These are phyloP conservation scores for Pelvicachromis taeniatus DNA, from an alignment of 2,113 vertebrate genomes.

Conservation along the genomic window DNA sequence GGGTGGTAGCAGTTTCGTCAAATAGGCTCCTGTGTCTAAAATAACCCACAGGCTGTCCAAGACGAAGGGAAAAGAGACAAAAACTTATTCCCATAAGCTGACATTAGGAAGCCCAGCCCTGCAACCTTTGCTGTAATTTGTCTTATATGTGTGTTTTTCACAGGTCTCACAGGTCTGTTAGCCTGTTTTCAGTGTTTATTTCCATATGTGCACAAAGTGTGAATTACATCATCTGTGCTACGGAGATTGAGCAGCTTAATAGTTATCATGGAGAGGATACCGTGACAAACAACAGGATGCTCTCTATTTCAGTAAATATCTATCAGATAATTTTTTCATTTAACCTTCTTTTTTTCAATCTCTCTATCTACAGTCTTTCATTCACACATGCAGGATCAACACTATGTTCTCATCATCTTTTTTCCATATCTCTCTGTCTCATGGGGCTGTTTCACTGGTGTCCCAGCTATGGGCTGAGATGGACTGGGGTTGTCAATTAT, in stretches of 20 bases:
- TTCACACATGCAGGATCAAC: conserved; percentile 33
- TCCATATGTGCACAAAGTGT: neutral
- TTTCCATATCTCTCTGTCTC: conserved; percentile 33
- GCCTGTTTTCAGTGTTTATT: neutral
- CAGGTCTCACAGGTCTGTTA: neutral
- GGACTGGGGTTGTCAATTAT: conserved; percentile 68
- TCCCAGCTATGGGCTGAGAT: conserved; percentile 52
- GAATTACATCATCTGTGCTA: neutral
- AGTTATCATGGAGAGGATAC: conserved; percentile 1
- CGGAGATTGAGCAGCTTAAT: conserved; percentile 6
- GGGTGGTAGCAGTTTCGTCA: conserved; percentile 69
- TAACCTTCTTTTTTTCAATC: neutral
- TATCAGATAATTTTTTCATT: neutral
- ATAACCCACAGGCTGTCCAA: conserved; percentile 55
- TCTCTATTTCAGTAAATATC: neutral
- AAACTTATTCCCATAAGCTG: conserved; percentile 52
- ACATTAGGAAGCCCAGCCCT: conserved; percentile 29
- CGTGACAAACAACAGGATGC: neutral
- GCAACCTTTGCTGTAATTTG: conserved; percentile 17
- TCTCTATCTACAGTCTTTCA: neutral
- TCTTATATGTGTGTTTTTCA: neutral
- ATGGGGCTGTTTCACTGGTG: conserved; percentile 51
- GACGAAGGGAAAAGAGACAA: conserved; percentile 48
- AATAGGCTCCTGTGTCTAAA: conserved; percentile 61
- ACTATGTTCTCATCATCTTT: conserved; percentile 36